Evolutionary conservation across 2,888 invertebrate genomes (phyloP), one percentile per base, ranked within the genome.

Genomic region (Rapana venosa): DNA sequence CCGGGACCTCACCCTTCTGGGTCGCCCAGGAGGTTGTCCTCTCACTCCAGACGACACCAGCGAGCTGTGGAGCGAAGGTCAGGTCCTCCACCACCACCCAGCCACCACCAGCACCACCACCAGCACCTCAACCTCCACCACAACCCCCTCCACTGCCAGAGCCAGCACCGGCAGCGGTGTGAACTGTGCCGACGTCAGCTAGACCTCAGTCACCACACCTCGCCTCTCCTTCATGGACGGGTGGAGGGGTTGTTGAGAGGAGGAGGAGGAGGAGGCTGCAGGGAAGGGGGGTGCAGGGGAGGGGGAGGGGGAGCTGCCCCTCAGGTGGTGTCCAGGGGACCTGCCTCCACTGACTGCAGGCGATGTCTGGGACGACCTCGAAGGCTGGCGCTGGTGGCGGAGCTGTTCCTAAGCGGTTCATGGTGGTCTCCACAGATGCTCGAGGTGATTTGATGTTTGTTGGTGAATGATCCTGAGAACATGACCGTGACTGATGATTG

Each of bases 341-440:
- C 8, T n/a, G n/a, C 74, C 74, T 87, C 32, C 88, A 79, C 36
- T 30, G 36, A 8, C 20, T 61, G 32, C 58, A 87, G n/a, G 91
- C 91, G 17, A 87, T 90, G 90, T 30, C n/a, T 58, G 13, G 36
- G 89, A 58, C 91, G 91, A 88, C 90, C 87, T 20, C 90, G 84
- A n/a, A n/a, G 22, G 30, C 30, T 35, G 32, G 32, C n/a, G 32
- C 15, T 26, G 22, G 35, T 26, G 30, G 36, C 56, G 47, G 86
- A 1, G 26, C 83, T 77, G 87, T 86, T 13, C 89, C 91, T 35
- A 88, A 87, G 30, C 90, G 89, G 32, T 93, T 92, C 22, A 91
- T 93, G 92, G 93, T 93, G 26, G 81, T 93, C 17, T 93, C 92
- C 87, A 91, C 92, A 22, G 91, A 93, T 74, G 91, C 92, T 35